A percentile compares a stretch with the other conserved stretches of the same genome.
phyloP scores from a whole-genome alignment of 2,113 vertebrate genomes.

The Lophochroa leadbeateri region DNA sequence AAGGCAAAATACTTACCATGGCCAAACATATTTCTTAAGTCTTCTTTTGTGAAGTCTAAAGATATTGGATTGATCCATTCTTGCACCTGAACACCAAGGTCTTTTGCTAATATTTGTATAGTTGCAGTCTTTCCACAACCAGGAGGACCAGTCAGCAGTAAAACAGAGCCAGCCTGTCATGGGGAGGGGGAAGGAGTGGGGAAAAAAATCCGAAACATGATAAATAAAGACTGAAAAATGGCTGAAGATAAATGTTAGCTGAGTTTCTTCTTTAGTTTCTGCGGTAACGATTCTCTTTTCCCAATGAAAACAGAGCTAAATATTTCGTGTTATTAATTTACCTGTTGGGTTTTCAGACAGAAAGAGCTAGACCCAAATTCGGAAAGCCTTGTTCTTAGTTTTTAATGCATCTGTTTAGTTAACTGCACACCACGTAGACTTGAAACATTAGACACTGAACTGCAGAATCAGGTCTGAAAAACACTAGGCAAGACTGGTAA shows the following conservation, averaged over 20 bases:
- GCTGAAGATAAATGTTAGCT: not conserved
- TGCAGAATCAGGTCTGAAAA: not conserved
- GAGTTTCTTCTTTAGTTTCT: not conserved
- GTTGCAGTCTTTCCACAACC: slow-evolving; percentile 94
- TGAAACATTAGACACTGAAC: not conserved
- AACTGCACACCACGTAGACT: not conserved
- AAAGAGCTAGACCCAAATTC: not conserved
- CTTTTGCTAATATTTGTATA: slow-evolving; percentile 81
- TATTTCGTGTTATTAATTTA: not conserved
- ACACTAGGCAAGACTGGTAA: not conserved
- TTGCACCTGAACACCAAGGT: slow-evolving; percentile 83
- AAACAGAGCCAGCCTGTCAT: slow-evolving; percentile 80
- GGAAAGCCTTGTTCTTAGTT: not conserved
- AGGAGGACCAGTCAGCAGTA: slow-evolving; percentile 90
- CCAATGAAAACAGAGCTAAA: not conserved
- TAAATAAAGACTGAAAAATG: not conserved
- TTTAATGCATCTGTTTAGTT: not conserved
- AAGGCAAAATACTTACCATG: slow-evolving; percentile 72
- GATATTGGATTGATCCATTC: slow-evolving; percentile 92
- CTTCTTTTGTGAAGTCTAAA: slow-evolving; percentile 76
- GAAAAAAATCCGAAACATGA: not conserved
- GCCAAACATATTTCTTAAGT: slow-evolving; percentile 72
- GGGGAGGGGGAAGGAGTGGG: not conserved
- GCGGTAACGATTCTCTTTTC: not conserved
- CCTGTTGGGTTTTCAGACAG: not conserved